A percentile compares a stretch with the other conserved stretches of the same genome.
Evolutionary conservation across 2,888 invertebrate genomes (phyloP).

Genomic region (Tipula lateralis): DNA sequence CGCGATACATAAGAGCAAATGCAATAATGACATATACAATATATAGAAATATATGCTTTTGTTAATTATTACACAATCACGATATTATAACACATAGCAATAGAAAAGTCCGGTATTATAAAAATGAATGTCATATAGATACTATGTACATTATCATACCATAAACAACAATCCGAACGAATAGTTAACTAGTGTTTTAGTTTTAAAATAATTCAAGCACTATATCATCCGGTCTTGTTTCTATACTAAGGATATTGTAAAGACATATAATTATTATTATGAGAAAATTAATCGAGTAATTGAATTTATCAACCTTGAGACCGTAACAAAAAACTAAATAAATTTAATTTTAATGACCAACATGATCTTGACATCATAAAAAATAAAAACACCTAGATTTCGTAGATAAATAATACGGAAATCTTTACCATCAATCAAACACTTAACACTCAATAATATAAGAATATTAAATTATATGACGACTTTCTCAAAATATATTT

Average conservation of each 20-base stretch:
- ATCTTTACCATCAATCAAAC: not conserved
- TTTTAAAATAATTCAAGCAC: not conserved
- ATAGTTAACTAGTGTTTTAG: not conserved
- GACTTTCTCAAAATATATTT: not conserved
- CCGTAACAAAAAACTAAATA: not conserved
- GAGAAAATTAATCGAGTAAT: not conserved
- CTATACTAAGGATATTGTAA: not conserved
- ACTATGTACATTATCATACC: not conserved
- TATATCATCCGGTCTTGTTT: not conserved
- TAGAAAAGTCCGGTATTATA: not conserved
- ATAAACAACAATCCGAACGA: not conserved
- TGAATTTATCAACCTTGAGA: not conserved
- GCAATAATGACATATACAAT: not conserved
- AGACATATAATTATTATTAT: not conserved
- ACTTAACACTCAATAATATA: no score
- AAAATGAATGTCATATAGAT: not conserved
- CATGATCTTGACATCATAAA: not conserved
- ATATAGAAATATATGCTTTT: not conserved
- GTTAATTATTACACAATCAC: not conserved
- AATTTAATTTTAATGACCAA: not conserved
- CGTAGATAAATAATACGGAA: not conserved
- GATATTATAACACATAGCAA: not conserved
- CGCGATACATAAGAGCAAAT: not conserved
- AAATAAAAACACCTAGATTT: not conserved
- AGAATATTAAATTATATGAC: not conserved